These are phyloP conservation scores for Ophion ellenae DNA, from an alignment of 2,888 invertebrate genomes.

Conservation along the genomic window DNA sequence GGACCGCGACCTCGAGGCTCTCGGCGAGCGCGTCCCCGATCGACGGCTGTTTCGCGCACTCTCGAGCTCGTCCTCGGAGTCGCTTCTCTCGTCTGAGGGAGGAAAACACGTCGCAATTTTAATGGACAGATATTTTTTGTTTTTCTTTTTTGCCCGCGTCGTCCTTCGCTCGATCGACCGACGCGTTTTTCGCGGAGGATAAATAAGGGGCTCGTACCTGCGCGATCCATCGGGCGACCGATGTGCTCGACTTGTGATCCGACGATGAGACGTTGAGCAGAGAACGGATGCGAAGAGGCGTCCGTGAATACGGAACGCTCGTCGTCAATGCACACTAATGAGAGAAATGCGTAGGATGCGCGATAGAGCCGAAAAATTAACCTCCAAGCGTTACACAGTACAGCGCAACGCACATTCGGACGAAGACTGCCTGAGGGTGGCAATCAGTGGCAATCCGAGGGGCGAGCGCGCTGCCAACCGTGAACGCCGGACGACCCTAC, in stretches of 20 bases:
- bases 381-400: neutral
- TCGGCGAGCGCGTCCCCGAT: conserved; percentile 49
- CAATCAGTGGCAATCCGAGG: neutral
- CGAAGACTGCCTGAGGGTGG: neutral
- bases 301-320: neutral
- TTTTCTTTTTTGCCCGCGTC: neutral
- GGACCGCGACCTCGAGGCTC: conserved; percentile 70
- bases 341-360: neutral
- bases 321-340: neutral
- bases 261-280: neutral
- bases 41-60: conserved; percentile 42
- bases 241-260: neutral
- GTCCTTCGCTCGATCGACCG: neutral
- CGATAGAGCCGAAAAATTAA: neutral
- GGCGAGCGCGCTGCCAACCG: neutral
- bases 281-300: neutral
- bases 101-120: neutral
- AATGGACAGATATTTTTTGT: neutral
- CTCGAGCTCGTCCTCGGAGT: conserved; percentile 74
- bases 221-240: conserved; percentile 46
- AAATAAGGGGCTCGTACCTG: conserved; percentile 30
- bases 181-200: neutral
- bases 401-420: neutral
- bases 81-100: conserved; percentile 69
- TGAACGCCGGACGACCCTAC: neutral